Percentiles rank a stretch among this genome's conserved stretches.
Conservation (phyloP, 2,888 invertebrate genomes). For the Sinotaia quadrata region DNA sequence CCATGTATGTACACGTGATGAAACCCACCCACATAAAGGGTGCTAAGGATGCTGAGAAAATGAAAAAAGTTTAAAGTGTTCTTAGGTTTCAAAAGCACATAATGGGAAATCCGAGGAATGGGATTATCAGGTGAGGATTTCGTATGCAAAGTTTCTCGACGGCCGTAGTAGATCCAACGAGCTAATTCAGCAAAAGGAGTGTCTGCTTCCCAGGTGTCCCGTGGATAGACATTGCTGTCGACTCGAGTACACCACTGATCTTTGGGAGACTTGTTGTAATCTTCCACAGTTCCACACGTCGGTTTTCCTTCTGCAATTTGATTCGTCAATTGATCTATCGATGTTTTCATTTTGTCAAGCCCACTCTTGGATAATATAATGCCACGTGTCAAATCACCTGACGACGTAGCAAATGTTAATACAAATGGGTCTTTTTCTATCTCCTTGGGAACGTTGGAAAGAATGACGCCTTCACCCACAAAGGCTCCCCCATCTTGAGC, state of each 20-base stretch:
- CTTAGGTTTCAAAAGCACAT: not conserved
- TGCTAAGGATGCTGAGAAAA: slow-evolving; percentile 34
- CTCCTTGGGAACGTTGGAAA: slow-evolving; percentile 14
- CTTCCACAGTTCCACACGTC: slow-evolving; percentile 10
- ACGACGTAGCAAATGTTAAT: slow-evolving; percentile 8
- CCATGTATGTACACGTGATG: slow-evolving; percentile 35
- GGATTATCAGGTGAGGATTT: not conserved
- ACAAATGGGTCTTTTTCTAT: not conserved
- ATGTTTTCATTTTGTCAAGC: slow-evolving; percentile 10
- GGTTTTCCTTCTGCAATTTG: not conserved
- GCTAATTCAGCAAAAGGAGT: slow-evolving; percentile 21
- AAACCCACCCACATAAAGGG: slow-evolving; percentile 34
- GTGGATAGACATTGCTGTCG: slow-evolving; percentile 11
- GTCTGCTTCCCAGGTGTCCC: slow-evolving; percentile 17
- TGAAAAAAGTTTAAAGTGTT: slow-evolving; percentile 12
- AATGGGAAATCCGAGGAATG: slow-evolving; percentile 23
- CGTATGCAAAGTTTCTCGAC: not conserved
- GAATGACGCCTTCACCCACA: slow-evolving; percentile 23
- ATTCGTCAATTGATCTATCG: not conserved
- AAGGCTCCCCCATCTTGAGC: slow-evolving; percentile 29
- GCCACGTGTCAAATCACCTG: slow-evolving; percentile 10
- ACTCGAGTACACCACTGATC: not conserved
- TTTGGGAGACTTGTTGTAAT: not conserved
- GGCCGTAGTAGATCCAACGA: slow-evolving; percentile 29
- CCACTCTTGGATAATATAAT: slow-evolving; percentile 19